Percentiles rank a stretch among this genome's conserved stretches.
Evolutionary conservation across 92 coral and sea anemone genomes (phyloP).

Genomic region (Paramuricea clavata): DNA sequence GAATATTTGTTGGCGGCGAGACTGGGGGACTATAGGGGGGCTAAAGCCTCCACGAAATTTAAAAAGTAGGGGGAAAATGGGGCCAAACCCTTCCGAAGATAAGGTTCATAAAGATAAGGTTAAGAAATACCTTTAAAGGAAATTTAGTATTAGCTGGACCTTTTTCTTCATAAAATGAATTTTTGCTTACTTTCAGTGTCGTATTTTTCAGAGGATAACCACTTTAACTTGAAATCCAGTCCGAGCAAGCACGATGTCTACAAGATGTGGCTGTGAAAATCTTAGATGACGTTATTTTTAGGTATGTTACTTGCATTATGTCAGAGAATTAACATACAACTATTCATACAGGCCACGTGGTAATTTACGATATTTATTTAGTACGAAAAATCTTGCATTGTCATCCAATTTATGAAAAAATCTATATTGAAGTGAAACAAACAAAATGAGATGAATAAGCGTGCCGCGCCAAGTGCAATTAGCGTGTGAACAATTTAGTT

Average conservation of each 20-base stretch:
- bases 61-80: too few species aligned
- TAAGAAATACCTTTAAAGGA: too few species aligned
- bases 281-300: too few species aligned
- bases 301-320: neutral
- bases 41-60: too few species aligned
- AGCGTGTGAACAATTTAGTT: too few species aligned
- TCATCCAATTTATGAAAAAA: neutral
- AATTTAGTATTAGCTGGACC: too few species aligned
- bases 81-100: too few species aligned
- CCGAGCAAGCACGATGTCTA: neutral
- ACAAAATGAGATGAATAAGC: neutral
- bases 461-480: neutral
- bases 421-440: neutral
- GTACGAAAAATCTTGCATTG: neutral
- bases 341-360: neutral
- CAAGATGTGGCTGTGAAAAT: neutral
- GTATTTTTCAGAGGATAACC: neutral
- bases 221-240: neutral
- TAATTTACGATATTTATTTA: neutral
- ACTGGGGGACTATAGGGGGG: too few species aligned
- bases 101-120: too few species aligned
- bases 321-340: neutral
- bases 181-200: too few species aligned
- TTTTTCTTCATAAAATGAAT: too few species aligned
- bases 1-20: too few species aligned